Percentiles rank a stretch among this genome's conserved stretches.
Evolutionary conservation across 2,113 vertebrate species (phyloP).

Genomic region (Galeopterus variegatus): DNA sequence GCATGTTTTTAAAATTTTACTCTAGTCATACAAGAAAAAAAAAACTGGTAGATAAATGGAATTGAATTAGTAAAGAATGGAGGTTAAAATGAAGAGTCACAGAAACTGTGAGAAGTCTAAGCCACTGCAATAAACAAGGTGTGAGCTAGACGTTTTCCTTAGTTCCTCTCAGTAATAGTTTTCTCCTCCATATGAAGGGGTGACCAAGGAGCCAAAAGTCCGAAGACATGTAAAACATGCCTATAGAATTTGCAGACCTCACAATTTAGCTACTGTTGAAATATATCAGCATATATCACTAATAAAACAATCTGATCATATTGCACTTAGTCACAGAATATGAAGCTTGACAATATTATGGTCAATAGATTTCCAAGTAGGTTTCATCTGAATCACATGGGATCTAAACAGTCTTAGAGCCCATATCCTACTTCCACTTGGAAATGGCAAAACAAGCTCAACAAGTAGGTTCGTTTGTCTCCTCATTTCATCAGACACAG

Average conservation of each 20-base stretch:
- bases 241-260: neutral
- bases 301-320: neutral
- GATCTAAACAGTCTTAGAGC: neutral
- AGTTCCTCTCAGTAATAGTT: neutral
- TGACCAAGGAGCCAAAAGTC: neutral
- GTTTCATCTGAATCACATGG: neutral
- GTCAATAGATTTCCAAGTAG: neutral
- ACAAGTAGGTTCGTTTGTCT: neutral
- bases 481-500: neutral
- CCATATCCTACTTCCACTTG: neutral
- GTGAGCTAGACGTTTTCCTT: neutral
- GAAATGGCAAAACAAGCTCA: neutral
- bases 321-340: neutral
- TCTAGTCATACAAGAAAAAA: neutral
- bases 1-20: neutral
- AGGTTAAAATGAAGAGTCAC: neutral
- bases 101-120: no score
- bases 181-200: neutral
- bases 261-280: neutral
- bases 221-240: neutral
- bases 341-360: neutral
- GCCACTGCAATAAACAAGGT: neutral
- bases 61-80: conserved; percentile 41
- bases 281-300: neutral
- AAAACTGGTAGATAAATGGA: neutral